These are phyloP conservation scores for Odocoileus virginianus DNA, from an alignment of 2,113 vertebrate species.

Conservation along the genomic window DNA sequence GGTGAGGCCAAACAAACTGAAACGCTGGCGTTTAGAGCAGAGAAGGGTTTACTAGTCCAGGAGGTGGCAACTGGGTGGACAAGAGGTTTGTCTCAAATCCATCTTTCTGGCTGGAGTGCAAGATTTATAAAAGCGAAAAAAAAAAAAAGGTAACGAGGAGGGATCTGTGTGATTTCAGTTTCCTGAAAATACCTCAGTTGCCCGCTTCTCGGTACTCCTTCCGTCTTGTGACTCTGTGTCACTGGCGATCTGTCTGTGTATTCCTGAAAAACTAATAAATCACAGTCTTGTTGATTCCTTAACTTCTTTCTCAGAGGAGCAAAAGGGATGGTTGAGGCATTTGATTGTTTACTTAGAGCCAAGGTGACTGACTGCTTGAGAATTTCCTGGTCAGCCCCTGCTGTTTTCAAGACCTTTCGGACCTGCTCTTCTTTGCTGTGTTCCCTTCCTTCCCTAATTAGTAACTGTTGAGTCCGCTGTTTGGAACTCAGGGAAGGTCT, in stretches of 20 bases:
- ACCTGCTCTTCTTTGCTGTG: background rate
- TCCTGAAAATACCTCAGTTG: background rate
- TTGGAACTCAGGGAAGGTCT: background rate
- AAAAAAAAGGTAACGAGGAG: too few species aligned
- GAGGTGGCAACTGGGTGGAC: background rate
- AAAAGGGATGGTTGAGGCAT: background rate
- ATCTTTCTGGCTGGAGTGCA: background rate
- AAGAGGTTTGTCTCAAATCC: background rate
- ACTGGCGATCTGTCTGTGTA: background rate
- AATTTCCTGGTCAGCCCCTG: background rate
- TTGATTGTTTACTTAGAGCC: background rate
- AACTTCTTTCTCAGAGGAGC: background rate
- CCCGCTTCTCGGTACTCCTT: background rate
- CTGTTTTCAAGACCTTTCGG: background rate
- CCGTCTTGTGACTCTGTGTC: background rate
- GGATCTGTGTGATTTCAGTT: background rate
- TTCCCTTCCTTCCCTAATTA: background rate
- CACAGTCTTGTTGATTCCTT: background rate
- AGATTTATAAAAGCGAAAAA: background rate
- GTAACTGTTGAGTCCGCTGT: background rate
- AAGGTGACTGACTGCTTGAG: background rate
- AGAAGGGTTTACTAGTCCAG: background rate
- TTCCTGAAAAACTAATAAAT: background rate
- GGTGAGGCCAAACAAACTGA: background rate
- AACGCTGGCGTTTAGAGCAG: background rate